Percentiles rank a stretch among this genome's conserved stretches.
Conservation (phyloP, 2,113 vertebrate genomes). For the Sinocyclocheilus grahami region DNA sequence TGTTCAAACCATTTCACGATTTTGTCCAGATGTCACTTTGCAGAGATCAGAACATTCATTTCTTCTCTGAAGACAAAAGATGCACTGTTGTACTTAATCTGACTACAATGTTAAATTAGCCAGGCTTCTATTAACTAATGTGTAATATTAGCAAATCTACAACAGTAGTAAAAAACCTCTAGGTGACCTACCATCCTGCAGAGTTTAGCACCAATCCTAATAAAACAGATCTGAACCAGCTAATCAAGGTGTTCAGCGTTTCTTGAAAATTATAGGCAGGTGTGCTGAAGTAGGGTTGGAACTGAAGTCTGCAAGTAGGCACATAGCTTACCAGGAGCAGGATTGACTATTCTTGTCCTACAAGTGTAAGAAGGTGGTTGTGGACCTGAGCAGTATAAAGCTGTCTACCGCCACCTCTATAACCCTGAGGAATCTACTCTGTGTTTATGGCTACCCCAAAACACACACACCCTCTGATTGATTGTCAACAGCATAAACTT, state of each 20-base stretch:
- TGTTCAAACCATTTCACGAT: background rate
- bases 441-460: background rate
- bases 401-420: too few species aligned
- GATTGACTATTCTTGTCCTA: too few species aligned
- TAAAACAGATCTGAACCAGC: too few species aligned
- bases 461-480: background rate
- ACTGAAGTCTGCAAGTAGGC: background rate
- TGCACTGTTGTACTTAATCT: background rate
- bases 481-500: too few species aligned
- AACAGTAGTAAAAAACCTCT: background rate
- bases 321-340: too few species aligned
- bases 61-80: background rate
- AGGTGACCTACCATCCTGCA: background rate
- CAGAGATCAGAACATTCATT: background rate
- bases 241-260: too few species aligned
- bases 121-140: background rate
- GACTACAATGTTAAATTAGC: background rate
- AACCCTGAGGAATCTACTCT: too few species aligned
- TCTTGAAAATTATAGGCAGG: background rate
- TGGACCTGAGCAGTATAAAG: too few species aligned
- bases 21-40: background rate
- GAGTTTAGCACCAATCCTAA: too few species aligned
- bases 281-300: background rate
- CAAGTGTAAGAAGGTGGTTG: too few species aligned
- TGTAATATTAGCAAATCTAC: background rate